Conservation (phyloP, 1,140 invertebrate genomes). For the Drosophila lini region DNA sequence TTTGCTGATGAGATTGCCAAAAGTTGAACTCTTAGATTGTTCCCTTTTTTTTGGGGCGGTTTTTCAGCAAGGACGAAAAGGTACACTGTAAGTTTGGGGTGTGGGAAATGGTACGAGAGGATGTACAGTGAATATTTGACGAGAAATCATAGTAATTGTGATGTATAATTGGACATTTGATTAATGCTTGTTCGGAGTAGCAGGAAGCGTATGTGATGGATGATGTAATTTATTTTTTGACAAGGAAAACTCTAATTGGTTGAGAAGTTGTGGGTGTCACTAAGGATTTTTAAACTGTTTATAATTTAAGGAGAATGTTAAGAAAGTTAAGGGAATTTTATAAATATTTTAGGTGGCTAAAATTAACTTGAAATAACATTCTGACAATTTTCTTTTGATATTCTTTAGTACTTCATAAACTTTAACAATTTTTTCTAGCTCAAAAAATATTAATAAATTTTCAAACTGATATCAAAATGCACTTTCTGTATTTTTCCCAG, state of each 20-base stretch:
- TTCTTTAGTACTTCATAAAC: too few relatives aligned
- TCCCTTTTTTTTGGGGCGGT: constrained; percentile 23
- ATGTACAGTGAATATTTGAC: neutral
- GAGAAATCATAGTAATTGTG: constrained; percentile 22
- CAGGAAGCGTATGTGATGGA: constrained; percentile 6
- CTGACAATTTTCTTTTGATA: neutral
- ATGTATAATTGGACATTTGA: constrained; percentile 32
- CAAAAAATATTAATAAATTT: neutral
- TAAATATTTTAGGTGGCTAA: neutral
- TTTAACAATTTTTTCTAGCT: neutral
- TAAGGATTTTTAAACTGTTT: too few relatives aligned
- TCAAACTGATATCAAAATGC: accelerated
- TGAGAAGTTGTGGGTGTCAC: neutral
- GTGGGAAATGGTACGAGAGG: constrained; percentile 8
- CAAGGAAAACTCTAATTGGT: neutral
- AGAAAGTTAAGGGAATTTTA: too few relatives aligned
- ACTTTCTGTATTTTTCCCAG: constrained; percentile 21
- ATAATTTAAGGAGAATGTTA: neutral
- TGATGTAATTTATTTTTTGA: constrained; percentile 4
- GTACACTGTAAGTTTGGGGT: constrained; percentile 47
- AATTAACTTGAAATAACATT: neutral
- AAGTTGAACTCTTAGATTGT: constrained; percentile 43
- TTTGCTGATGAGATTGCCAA: constrained; percentile 64
- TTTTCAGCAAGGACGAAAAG: constrained; percentile 20
- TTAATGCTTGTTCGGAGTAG: constrained; percentile 16